Base-by-base conservation (phyloP, 2,113 vertebrate species). In the Chloropsis hardwickii region DNA sequence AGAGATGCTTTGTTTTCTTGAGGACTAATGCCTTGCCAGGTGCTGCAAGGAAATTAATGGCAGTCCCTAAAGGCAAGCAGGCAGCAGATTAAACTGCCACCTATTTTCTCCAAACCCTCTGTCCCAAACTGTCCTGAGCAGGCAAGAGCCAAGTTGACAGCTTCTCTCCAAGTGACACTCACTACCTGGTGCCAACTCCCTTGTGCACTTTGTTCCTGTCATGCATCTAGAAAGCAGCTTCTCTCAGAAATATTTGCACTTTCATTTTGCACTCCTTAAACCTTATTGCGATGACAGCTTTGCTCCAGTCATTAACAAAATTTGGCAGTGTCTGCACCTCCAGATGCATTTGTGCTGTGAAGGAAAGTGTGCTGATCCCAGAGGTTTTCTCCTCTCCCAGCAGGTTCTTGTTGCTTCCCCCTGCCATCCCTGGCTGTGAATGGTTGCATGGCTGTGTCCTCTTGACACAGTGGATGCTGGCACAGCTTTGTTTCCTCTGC, bases 381-480 rank as follows among this genome's bases (percentile, higher is more conserved):
- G 40, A 51, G 81, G 40, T 6, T 51, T 89, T 72, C 33, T 61
- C 14, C 9, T 91, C 27, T 45, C 57, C 24, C 28, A 50, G 29
- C 12, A 62, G 37, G 14, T 44, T 2, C 39, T 53, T 2, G 1
- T 12, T 85, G 62, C 60, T 69, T 40, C 10, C 18, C 50, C 15
- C 14, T 20, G 23, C 14, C 25, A 60, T 91, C 51, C 28, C 67
- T 28, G 45, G 4, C 62, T 57, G 39, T 29, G 27, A 17, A 14
- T 3, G 1, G 27, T 72, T 5, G 1, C 1, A 0, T 61, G 42
- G 37, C 48, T 45, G 19, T 39, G 20, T 72, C 50, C 35, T 57
- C 31, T 47, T 5, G 1, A 31, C 23, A 33, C 9, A 14, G 19
- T 28, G 57, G 45, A 10, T 81, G 37, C 58, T 80, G 76, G 23